Conservation (phyloP, 2,113 vertebrate genomes). For the Pluvianellus socialis region DNA sequence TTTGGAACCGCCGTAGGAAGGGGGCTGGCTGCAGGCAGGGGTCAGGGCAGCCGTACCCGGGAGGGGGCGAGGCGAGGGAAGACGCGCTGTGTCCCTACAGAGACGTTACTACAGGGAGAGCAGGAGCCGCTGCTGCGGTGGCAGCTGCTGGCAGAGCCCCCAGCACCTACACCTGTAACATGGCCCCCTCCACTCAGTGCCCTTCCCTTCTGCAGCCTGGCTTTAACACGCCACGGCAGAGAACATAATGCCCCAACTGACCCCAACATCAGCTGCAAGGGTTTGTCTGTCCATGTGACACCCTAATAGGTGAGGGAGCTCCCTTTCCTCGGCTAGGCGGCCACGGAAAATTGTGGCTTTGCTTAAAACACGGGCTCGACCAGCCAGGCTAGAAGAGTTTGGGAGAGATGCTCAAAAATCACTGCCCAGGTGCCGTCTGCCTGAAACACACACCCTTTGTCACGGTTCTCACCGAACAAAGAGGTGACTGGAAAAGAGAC, state of each 20-base stretch:
- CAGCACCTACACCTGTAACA: not conserved
- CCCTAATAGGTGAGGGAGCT: fast-evolving
- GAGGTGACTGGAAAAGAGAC: not conserved
- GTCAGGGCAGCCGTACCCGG: fast-evolving
- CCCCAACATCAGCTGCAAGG: not conserved
- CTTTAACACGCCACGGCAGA: fast-evolving
- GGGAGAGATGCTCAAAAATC: not conserved
- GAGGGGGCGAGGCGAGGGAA: fast-evolving
- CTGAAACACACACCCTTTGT: not conserved
- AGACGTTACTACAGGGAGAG: not conserved
- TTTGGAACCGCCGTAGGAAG: fast-evolving
- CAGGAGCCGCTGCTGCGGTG: not conserved
- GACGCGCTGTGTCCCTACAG: not conserved
- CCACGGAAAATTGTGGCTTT: not conserved
- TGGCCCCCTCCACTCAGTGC: fast-evolving
- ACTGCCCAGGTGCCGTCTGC: not conserved
- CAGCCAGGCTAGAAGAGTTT: not conserved
- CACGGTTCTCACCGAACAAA: not conserved
- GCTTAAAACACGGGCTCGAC: not conserved
- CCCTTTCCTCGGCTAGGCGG: not conserved
- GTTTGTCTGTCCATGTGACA: not conserved
- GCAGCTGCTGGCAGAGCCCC: not conserved
- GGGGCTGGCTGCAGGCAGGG: fast-evolving
- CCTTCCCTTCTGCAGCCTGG: not conserved
- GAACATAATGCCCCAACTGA: fast-evolving